A percentile compares a stretch with the other conserved stretches of the same genome.
Conservation (phyloP, 2,888 invertebrate genomes). For the Alsophila aescularia region DNA sequence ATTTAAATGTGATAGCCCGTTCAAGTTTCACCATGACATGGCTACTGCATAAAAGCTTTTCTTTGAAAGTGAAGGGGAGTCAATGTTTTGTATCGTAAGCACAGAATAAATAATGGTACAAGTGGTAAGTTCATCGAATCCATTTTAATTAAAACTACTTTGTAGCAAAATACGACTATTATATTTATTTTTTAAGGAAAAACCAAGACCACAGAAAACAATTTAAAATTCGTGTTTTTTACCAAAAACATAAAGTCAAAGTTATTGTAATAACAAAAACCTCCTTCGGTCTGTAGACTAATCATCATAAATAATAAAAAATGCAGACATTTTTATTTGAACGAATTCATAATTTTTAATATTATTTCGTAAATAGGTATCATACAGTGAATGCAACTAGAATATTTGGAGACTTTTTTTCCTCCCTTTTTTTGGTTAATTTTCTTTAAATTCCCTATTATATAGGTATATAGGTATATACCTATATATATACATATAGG, state of each 20-base stretch:
- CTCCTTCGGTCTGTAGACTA: neutral
- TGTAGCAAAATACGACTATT: neutral
- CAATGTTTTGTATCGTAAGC: too few relatives aligned
- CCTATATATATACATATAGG: too few relatives aligned
- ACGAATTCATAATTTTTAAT: neutral
- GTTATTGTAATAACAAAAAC: neutral
- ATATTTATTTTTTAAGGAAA: neutral
- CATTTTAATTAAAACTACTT: neutral
- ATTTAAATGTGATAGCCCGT: too few relatives aligned
- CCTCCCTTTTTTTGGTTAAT: neutral
- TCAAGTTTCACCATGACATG: too few relatives aligned
- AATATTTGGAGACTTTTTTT: too few relatives aligned
- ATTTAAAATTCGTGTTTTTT: neutral
- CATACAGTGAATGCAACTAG: neutral
- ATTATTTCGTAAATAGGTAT: neutral
- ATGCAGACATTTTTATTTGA: neutral
- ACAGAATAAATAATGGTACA: too few relatives aligned
- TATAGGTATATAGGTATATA: too few relatives aligned
- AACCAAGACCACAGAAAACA: neutral
- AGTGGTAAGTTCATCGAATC: neutral
- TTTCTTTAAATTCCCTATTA: neutral
- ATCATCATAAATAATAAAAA: slow-evolving; percentile 9
- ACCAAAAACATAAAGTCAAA: neutral
- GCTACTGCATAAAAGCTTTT: too few relatives aligned
- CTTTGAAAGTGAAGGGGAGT: too few relatives aligned